A percentile compares a stretch with the other conserved stretches of the same genome.
Evolutionary conservation across 2,797 vertebrate species (phyloP).

Genomic region (Sebastes taczanowskii): DNA sequence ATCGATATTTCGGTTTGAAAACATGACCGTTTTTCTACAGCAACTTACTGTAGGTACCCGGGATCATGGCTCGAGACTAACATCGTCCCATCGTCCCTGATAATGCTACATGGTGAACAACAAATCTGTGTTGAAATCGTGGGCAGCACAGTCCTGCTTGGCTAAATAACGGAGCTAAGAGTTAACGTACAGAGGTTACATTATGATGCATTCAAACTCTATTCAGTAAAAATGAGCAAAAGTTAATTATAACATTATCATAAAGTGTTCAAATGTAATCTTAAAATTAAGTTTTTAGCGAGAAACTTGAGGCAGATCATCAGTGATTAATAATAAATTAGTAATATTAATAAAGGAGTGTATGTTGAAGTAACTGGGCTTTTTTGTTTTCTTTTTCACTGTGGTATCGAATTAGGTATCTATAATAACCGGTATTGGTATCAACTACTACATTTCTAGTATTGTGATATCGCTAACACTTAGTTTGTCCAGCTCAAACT

Average conservation of each 20-base stretch:
- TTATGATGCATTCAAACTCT: background rate
- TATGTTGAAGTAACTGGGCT: background rate
- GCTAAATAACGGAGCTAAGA: background rate
- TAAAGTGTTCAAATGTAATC: fast-evolving
- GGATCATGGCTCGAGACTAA: too few species aligned
- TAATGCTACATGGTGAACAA: background rate
- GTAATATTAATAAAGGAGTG: background rate
- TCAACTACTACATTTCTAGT: background rate
- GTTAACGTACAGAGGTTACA: background rate
- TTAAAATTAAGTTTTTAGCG: fast-evolving
- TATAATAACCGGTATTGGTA: fast-evolving
- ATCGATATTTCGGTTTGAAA: too few species aligned
- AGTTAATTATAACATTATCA: fast-evolving
- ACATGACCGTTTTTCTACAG: too few species aligned
- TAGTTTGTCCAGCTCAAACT: background rate
- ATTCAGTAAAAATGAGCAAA: too few species aligned
- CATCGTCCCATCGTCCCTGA: fast-evolving
- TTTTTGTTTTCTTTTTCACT: background rate
- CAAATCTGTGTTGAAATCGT: background rate
- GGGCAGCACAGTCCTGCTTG: background rate
- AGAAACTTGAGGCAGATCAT: too few species aligned
- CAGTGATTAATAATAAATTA: too few species aligned
- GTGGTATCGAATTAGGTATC: background rate
- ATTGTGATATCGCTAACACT: background rate
- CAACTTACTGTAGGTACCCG: too few species aligned